Evolutionary conservation across 2,888 invertebrate species (phyloP), one percentile per base, ranked within the genome.

Genomic region (Polylopha cassiicola): DNA sequence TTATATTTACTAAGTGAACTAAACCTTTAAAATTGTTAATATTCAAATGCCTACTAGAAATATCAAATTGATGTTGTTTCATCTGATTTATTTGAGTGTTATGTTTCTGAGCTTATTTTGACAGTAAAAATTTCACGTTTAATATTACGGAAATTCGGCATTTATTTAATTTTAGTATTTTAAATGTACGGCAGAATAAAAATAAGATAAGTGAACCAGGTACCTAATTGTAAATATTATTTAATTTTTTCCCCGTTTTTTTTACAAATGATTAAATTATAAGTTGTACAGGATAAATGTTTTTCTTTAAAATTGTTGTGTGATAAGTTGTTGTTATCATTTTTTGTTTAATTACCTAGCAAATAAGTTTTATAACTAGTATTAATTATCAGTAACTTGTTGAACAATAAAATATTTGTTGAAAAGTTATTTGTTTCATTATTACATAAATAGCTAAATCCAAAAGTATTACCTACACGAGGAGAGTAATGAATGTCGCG

Each of bases 301-400:
- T 44, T 46, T 47, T 23, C 51, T 44, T 44, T 51, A 49, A 52
- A 55, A 47, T 51, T 55, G 39, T 58, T 39, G 53, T 66, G 70
- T 70, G 70, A 71, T 71, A 67, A 61, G 67, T 53, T 52, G 43
- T 31, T 44, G 41, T 32, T 37, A 45, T 38, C 22, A 23, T 22
- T 39, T 18, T 26, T 39, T 36, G 38, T 22, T 5, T 17, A 6
- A 14, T 27, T 14, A 16, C 5, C 21, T 16, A 20, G 6, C 10
- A 26, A 17, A 31, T 41, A 36, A 38, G 28, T 37, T 31, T 32
- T 41, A 43, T 47, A 50, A 38, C 37, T 47, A 53, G 36, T 47
- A 21, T 11, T 20, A 11, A 10, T 23, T 16, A 24, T 24, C 21
- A n/a, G 9, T 47, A 48, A 39, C 21, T 48, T 56, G 48, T 59